A percentile compares a stretch with the other conserved stretches of the same genome.
Evolutionary conservation across 2,888 invertebrate species (phyloP).

Genomic region (Galerucella nymphaeae): DNA sequence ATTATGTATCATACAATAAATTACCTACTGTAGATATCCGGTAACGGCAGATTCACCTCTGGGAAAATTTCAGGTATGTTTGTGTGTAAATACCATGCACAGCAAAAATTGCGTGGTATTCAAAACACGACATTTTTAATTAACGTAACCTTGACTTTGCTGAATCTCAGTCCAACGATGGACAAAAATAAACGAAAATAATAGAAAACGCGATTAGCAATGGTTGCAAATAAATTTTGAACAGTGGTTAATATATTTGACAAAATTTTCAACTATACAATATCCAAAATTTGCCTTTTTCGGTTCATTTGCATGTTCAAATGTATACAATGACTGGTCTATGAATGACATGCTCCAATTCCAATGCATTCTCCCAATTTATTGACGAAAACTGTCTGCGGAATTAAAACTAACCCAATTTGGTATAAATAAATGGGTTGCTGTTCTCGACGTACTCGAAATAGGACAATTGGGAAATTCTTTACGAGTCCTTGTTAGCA

Average conservation of each 20-base stretch:
- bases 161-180: not conserved
- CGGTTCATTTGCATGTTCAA: no score
- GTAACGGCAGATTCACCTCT: not conserved
- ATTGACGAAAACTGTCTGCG: slow-evolving; percentile 8
- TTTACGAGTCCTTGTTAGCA: not conserved
- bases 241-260: no score
- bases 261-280: no score
- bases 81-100: not conserved
- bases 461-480: slow-evolving; percentile 13
- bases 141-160: not conserved
- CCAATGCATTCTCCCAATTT: not conserved
- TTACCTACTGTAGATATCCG: not conserved
- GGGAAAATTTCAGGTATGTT: slow-evolving; percentile 2
- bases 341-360: not conserved
- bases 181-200: no score
- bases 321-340: no score
- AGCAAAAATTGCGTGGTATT: not conserved
- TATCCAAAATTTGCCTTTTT: no score
- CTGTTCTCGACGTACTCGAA: slow-evolving; percentile 6
- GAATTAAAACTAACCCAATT: slow-evolving; percentile 10
- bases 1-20: not conserved
- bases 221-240: no score
- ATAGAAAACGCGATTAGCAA: no score
- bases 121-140: not conserved
- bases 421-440: slow-evolving; percentile 5